Base-by-base conservation (phyloP, 1,140 invertebrate genomes). In the Cecropterus lyciades region DNA sequence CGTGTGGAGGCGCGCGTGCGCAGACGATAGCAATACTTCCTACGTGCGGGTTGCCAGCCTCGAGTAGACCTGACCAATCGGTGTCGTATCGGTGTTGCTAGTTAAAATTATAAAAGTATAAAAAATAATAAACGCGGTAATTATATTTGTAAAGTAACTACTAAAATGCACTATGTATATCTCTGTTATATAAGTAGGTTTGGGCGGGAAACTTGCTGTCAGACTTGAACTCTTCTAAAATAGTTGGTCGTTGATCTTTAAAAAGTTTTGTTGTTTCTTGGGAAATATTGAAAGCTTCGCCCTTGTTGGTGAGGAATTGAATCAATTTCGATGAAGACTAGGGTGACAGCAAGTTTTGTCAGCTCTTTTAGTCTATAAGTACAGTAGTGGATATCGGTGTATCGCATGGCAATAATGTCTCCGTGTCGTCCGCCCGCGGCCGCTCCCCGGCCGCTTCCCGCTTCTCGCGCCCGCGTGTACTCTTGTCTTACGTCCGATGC, bases 11-110 rank as follows among this genome's bases (percentile, higher is more conserved):
- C 69, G 17, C 55, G 49, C 52, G 62, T 20, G 20, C 20, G 20
- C 20, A 70, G 73, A 77, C 67, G 70, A 82, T 76, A 85, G 83
- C 84, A 89, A 89, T 87, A 87, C 78, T 75, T 79, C 75, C 70
- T 76, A 71, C 43, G 33, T 37, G 33, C 77, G 73, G 80, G 75
- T 72, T 66, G 72, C 73, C 72, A 69, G 74, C 75, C 75, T 67
- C 72, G 63, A 63, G 49, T 73, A 72, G 73, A 78, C 77, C 80
- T 72, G 85, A 90, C 87, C 85, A 88, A 90, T 90, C 76, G 79
- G 80, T 90, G 87, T 90, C 84, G 87, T 90, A 73, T 88, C 80
- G 77, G 78, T 87, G 85, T 87, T 77, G 79, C 78, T 89, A 84
- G 77, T 69, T 80, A 77, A 71, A 72, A 70, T 66, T 70, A 65